phyloP scores from a whole-genome alignment of 2,797 vertebrate genomes.

The Basileuterus tristriatus region DNA sequence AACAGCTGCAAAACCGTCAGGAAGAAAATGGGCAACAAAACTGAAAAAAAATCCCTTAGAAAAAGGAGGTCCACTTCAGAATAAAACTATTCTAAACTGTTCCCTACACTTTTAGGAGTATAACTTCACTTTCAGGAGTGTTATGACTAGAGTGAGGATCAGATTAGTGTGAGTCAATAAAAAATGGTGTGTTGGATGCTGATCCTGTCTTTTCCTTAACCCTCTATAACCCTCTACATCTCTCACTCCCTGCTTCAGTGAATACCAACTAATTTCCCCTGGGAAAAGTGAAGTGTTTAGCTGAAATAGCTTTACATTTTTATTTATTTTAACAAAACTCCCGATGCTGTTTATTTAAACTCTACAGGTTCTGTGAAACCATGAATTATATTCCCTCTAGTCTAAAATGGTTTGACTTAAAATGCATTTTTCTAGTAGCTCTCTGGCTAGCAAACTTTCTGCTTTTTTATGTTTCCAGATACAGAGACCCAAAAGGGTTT shows the following conservation, averaged over 20 bases:
- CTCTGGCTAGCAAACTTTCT: background rate
- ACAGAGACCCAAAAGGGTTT: slow-evolving; percentile 19
- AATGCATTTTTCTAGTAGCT: slow-evolving; percentile 23
- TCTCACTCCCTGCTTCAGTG: background rate
- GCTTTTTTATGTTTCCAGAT: background rate
- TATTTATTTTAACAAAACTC: slow-evolving; percentile 43
- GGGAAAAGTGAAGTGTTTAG: slow-evolving; percentile 7
- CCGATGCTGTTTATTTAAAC: slow-evolving; percentile 22
- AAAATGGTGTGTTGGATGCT: background rate
- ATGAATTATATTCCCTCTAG: slow-evolving; percentile 16
- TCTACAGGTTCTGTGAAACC: background rate
- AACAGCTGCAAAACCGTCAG: background rate
- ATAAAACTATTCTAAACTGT: background rate
- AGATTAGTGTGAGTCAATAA: background rate
- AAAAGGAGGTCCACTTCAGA: background rate
- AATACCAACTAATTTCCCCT: slow-evolving; percentile 3
- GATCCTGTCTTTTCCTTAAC: background rate
- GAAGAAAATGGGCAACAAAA: background rate
- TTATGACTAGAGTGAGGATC: background rate
- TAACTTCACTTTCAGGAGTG: background rate
- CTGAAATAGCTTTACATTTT: slow-evolving; percentile 47
- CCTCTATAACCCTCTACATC: background rate
- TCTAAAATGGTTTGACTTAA: slow-evolving; percentile 37
- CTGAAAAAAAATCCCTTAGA: background rate
- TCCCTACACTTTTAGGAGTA: background rate